Evolutionary conservation across 2,797 vertebrate species (phyloP).

Genomic region (Hipposideros larvatus): DNA sequence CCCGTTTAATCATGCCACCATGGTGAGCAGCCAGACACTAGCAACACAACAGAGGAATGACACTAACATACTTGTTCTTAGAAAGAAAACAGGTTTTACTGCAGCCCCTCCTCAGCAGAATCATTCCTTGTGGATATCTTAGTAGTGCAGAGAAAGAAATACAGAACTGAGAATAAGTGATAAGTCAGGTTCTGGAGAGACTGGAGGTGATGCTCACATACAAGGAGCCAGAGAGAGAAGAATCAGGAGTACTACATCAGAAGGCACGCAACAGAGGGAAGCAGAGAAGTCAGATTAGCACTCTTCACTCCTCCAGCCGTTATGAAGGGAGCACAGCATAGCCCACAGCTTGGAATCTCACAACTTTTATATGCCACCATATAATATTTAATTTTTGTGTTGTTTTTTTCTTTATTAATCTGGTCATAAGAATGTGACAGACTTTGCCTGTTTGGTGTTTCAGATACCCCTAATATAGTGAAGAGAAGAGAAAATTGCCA

Average conservation of each 20-base stretch:
- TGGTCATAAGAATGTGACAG: not conserved
- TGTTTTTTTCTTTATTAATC: not conserved
- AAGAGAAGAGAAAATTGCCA: not conserved
- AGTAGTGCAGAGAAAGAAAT: not conserved
- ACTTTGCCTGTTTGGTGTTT: not conserved
- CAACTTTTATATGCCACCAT: not conserved
- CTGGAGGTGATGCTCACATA: not conserved
- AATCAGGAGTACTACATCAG: not conserved
- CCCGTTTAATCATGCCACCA: not conserved
- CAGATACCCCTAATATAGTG: not conserved
- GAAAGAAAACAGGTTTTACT: not conserved
- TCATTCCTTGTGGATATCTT: not conserved
- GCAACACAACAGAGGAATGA: not conserved
- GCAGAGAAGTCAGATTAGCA: not conserved
- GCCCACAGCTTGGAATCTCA: not conserved
- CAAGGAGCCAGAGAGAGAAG: not conserved
- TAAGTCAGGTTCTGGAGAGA: not conserved
- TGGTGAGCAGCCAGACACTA: not conserved
- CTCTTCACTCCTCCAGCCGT: not conserved
- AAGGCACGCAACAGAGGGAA: not conserved
- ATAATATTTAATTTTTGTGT: not conserved
- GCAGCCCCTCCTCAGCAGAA: not conserved
- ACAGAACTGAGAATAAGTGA: not conserved
- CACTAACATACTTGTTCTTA: not conserved
- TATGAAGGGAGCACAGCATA: not conserved